Conservation (phyloP, 2,797 vertebrate genomes). For the Notolabrus celidotus region DNA sequence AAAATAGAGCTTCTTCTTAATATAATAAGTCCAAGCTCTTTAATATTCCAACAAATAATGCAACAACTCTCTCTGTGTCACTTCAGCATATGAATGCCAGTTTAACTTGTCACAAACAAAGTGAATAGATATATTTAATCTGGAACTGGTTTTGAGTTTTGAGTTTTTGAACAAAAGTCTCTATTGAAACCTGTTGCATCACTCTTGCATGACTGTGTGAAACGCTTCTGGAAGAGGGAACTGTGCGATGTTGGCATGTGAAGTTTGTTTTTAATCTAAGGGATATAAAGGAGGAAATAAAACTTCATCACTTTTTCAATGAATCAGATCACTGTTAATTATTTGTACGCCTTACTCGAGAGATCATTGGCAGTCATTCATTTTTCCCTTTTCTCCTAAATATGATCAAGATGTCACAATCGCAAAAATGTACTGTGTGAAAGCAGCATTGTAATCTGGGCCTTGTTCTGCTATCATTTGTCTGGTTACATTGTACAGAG, state of each 20-base stretch:
- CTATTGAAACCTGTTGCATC: background rate
- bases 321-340: conserved; percentile 43
- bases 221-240: background rate
- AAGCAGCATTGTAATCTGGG: conserved; percentile 35
- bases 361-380: conserved; percentile 38
- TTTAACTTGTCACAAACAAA: conserved; percentile 7
- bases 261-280: conserved; percentile 18
- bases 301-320: conserved; percentile 33
- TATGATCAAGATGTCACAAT: conserved; percentile 46
- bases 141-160: background rate
- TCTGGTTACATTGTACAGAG: conserved; percentile 49
- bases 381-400: conserved; percentile 46
- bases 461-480: conserved; percentile 70
- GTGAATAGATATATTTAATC: no score
- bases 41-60: no score
- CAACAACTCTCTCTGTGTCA: no score
- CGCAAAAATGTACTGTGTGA: conserved; percentile 28
- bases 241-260: conserved; percentile 9
- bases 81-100: background rate
- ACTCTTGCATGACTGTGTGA: background rate
- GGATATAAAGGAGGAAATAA: conserved; percentile 44
- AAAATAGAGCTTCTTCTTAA: no score
- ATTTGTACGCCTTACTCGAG: conserved; percentile 21
- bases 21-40: no score
- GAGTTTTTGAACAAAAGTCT: background rate